Evolutionary conservation across 2,797 vertebrate genomes (phyloP).

Genomic region (Gambelia wislizenii): DNA sequence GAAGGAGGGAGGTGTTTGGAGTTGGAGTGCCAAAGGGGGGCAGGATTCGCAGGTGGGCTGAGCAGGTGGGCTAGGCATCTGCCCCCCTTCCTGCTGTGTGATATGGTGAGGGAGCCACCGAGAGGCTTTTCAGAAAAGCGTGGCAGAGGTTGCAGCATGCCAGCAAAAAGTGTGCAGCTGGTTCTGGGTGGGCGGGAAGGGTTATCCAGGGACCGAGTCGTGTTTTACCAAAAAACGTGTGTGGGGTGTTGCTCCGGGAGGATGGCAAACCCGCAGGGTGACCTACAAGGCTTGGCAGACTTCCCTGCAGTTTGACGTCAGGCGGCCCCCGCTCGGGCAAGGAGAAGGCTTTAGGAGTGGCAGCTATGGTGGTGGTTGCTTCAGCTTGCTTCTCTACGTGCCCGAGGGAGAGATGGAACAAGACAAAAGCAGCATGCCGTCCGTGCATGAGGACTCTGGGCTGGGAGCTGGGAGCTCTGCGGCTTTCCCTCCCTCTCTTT

Average conservation of each 20-base stretch:
- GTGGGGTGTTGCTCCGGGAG: conserved; percentile 44
- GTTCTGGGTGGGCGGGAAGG: conserved; percentile 60
- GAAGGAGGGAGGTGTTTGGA: background rate
- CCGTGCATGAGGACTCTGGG: background rate
- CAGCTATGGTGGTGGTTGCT: background rate
- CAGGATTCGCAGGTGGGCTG: no score
- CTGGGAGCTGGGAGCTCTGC: no score
- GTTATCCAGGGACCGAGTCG: conserved; percentile 55
- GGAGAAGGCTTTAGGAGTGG: background rate
- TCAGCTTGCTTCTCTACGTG: no score
- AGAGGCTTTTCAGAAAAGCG: fast-evolving
- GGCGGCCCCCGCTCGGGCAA: conserved; percentile 1
- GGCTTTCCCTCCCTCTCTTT: background rate
- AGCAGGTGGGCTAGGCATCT: background rate
- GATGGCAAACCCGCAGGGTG: conserved; percentile 44
- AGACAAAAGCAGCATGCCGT: no score
- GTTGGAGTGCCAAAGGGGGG: background rate
- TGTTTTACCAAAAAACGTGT: conserved; percentile 60
- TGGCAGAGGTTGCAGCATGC: background rate
- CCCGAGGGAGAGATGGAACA: no score
- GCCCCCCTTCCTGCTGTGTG: background rate
- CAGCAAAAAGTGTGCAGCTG: conserved; percentile 50
- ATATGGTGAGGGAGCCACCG: background rate
- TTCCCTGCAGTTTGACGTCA: conserved; percentile 6
- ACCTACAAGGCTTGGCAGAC: background rate